A percentile compares a stretch with the other conserved stretches of the same genome.
Conservation (phyloP, 2,113 vertebrate genomes). For the Calidris pygmaea region DNA sequence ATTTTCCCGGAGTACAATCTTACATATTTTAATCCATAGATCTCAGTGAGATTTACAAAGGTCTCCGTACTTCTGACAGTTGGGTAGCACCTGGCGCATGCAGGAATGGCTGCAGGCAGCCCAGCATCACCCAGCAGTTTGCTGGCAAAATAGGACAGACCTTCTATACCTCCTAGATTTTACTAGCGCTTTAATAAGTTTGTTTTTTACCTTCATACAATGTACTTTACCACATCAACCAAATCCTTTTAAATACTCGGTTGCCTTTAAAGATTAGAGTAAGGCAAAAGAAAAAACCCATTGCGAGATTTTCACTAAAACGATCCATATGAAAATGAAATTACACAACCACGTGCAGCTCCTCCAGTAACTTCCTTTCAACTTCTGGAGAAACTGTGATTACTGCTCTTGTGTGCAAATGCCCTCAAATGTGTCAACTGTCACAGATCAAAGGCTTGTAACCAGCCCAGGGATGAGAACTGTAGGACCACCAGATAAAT, state of each 20-base stretch:
- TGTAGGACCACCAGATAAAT: not conserved
- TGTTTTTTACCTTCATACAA: not conserved
- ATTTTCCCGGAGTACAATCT: not conserved
- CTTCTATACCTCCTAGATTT: not conserved
- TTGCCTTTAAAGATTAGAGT: not conserved
- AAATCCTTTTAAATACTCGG: not conserved
- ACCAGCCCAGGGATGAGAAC: not conserved
- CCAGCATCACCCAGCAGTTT: not conserved
- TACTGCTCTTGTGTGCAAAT: not conserved
- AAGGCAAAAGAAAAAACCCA: not conserved
- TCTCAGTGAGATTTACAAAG: not conserved
- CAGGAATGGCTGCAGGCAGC: not conserved
- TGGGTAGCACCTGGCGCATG: fast-evolving
- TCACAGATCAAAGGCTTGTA: not conserved
- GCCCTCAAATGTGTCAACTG: not conserved
- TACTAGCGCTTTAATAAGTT: not conserved
- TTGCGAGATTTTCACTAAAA: not conserved
- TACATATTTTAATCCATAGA: not conserved
- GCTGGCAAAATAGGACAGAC: not conserved
- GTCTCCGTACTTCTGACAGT: not conserved
- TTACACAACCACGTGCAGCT: not conserved
- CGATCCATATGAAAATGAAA: not conserved
- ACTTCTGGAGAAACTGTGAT: not conserved
- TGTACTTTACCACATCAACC: not conserved
- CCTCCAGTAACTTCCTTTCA: not conserved